Percentiles rank a stretch among this genome's conserved stretches.
These are phyloP conservation scores for Phenacoccus solenopsis DNA, from an alignment of 1,140 invertebrate genomes.

Conservation along the genomic window DNA sequence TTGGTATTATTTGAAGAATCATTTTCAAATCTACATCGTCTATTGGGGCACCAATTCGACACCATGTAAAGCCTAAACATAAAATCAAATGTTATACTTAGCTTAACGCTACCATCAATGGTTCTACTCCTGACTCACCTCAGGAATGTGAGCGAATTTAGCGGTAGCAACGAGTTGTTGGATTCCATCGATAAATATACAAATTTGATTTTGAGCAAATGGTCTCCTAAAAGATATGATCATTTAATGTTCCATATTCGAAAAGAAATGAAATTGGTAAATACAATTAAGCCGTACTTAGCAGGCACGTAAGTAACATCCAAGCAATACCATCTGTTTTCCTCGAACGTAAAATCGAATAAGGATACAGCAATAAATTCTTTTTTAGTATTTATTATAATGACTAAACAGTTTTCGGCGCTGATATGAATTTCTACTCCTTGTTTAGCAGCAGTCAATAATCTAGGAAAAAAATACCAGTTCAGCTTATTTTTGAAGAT, in stretches of 20 bases:
- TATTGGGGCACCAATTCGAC: neutral
- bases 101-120: constrained; percentile 6
- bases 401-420: constrained; percentile 40
- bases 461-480: constrained; percentile 32
- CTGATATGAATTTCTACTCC: constrained; percentile 50
- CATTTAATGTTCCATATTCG: no score
- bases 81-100: neutral
- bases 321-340: constrained; percentile 47
- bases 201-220: constrained; percentile 47
- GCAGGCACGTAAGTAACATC: constrained; percentile 43
- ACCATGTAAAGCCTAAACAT: neutral
- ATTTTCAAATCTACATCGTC: neutral
- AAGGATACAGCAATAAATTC: constrained; percentile 43
- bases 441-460: constrained; percentile 39
- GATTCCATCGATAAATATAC: constrained; percentile 47
- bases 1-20: neutral
- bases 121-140: constrained; percentile 33
- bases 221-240: constrained; percentile 34
- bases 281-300: constrained; percentile 24
- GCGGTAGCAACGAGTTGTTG: constrained; percentile 40
- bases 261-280: neutral
- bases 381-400: constrained; percentile 43
- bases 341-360: constrained; percentile 37
- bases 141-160: constrained; percentile 44
- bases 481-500: neutral